Conservation (phyloP, 23 tunicate species). For the Clavelina lepadiformis region DNA sequence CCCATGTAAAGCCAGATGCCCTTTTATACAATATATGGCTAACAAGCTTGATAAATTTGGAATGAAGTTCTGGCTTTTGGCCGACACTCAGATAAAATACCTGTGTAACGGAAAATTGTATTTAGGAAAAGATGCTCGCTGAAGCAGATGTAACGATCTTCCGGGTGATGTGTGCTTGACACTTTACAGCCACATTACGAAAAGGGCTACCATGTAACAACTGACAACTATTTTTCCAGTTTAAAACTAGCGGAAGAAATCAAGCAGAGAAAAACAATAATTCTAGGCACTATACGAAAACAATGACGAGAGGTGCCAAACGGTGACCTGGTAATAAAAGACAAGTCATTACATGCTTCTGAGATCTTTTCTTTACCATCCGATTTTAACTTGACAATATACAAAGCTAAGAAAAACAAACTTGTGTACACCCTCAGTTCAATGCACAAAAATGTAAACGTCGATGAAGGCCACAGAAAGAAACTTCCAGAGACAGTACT, state of each 20-base stretch:
- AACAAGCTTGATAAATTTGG: slow-evolving; percentile 16
- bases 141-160: slow-evolving; percentile 19
- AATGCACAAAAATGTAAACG: slow-evolving; percentile 7
- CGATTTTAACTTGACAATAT: slow-evolving; percentile 18
- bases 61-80: slow-evolving; percentile 21
- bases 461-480: slow-evolving; percentile 11
- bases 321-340: slow-evolving; percentile 13
- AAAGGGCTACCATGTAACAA: slow-evolving; percentile 16
- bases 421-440: slow-evolving; percentile 15
- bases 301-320: slow-evolving; percentile 20
- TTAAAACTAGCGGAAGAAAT: slow-evolving; percentile 16
- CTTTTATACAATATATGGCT: slow-evolving; percentile 18
- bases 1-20: slow-evolving; percentile 20
- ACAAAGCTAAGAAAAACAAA: slow-evolving; percentile 25
- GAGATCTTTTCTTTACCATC: slow-evolving; percentile 16
- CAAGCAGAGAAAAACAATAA: slow-evolving; percentile 14
- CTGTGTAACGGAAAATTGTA: slow-evolving; percentile 12
- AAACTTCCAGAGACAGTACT: slow-evolving; percentile 24
- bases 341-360: slow-evolving; percentile 18
- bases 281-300: slow-evolving; percentile 21
- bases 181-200: slow-evolving; percentile 12
- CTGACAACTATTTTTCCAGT: slow-evolving; percentile 20
- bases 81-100: slow-evolving; percentile 17
- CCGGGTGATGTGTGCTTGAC: slow-evolving; percentile 18
- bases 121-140: slow-evolving; percentile 18